A percentile compares a stretch with the other conserved stretches of the same genome.
These are phyloP conservation scores for Heliconius melpomene DNA, from an alignment of 1,140 invertebrate species.

Conservation along the genomic window DNA sequence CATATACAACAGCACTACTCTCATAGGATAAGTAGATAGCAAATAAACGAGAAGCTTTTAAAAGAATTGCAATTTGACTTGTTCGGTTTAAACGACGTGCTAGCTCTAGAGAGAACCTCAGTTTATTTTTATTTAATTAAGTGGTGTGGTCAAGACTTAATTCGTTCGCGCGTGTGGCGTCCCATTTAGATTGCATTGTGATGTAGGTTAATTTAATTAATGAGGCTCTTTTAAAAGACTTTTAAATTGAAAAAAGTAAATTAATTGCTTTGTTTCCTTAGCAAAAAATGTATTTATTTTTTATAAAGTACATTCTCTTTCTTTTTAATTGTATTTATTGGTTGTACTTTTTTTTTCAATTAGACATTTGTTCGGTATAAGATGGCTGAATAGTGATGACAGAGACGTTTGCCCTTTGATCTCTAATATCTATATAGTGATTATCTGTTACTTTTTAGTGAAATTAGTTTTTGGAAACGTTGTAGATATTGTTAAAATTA, in stretches of 20 bases:
- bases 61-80: slow-evolving; percentile 6
- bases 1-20: neutral
- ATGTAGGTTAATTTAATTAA: slow-evolving; percentile 24
- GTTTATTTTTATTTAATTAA: slow-evolving; percentile 27
- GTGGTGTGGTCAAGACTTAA: slow-evolving; percentile 19
- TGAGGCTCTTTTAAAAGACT: neutral
- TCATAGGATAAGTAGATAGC: neutral
- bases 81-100: neutral
- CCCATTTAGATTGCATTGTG: slow-evolving; percentile 24
- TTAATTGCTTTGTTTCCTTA: neutral
- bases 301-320: neutral
- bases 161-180: slow-evolving; percentile 21
- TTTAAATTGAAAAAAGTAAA: slow-evolving; percentile 5
- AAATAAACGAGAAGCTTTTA: neutral
- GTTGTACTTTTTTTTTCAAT: neutral
- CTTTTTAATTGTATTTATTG: neutral
- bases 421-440: neutral
- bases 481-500: too few relatives aligned
- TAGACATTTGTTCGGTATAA: neutral
- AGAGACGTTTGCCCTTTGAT: neutral
- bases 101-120: neutral
- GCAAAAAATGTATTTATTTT: neutral
- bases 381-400: neutral
- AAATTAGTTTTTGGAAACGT: neutral
- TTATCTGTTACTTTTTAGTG: neutral